Conservation (phyloP, 1,140 invertebrate genomes). For the Pseudomyrmex dendroicus region DNA sequence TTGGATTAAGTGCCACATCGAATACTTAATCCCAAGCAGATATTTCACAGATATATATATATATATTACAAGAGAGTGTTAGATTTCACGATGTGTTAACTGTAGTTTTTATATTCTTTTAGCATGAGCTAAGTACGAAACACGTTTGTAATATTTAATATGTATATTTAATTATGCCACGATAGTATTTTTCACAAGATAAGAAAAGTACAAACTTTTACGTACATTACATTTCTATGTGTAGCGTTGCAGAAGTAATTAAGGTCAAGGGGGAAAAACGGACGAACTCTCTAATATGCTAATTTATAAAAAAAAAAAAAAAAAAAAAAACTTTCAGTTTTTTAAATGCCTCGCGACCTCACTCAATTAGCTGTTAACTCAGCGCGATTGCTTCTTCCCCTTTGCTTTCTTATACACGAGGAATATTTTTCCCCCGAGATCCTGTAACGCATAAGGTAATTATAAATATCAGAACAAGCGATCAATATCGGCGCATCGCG, state of each 20-base stretch:
- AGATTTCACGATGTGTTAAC: neutral
- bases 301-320: conserved; percentile 45
- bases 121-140: too few relatives aligned
- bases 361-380: conserved; percentile 61
- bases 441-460: conserved; percentile 30
- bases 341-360: conserved; percentile 49
- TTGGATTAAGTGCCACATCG: conserved; percentile 17
- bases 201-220: too few relatives aligned
- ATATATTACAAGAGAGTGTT: neutral
- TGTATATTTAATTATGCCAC: too few relatives aligned
- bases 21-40: neutral
- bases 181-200: too few relatives aligned
- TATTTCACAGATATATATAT: neutral
- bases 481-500: conserved; percentile 52
- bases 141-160: too few relatives aligned
- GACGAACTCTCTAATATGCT: conserved; percentile 47
- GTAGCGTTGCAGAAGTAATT: conserved; percentile 17
- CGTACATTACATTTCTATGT: too few relatives aligned
- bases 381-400: conserved; percentile 38
- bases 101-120: neutral
- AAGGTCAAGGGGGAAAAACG: conserved; percentile 45
- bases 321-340: conserved; percentile 26
- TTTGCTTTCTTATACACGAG: conserved; percentile 21
- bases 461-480: conserved; percentile 47
- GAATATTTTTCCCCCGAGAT: conserved; percentile 28